Evolutionary conservation across 2,113 vertebrate species (phyloP), one percentile per base, ranked within the genome.

Genomic region (Gymnogyps californianus): DNA sequence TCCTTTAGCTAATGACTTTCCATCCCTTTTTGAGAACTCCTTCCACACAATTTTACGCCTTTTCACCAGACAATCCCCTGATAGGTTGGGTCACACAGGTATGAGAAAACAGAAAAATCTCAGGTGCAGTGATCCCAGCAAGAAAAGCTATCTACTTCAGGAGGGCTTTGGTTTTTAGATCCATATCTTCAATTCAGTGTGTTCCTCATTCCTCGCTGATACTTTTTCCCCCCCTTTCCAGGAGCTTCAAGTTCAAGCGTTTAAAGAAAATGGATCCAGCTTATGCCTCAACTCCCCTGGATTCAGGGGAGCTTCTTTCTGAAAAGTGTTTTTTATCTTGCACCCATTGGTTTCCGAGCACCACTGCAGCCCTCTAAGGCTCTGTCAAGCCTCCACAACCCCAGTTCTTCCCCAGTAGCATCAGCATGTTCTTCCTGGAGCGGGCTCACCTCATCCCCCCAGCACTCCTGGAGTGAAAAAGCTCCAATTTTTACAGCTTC

Each of bases 201-300:
- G 83, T 92, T 95, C 89, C 94, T 97, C 96, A 92, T 95, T 95
- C 92, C 83, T 94, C 76, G 54, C 70, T 34, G 69, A 95, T 61
- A 65, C 31, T 14, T 84, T 18, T 7, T 5, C 47, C n/a, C 21
- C 32, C 29, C 59, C 44, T 75, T 65, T 55, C 64, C 65, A 90
- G 65, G 34, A 95, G 81, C 80, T 92, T 93, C 65, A 61, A 80
- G 36, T 77, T 88, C 70, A 91, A 89, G 36, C 16, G 40, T 26
- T 89, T 66, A 66, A 77, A 90, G 36, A 40, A 72, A 93, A 85
- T 6, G 0, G 46, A 81, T 44, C 44, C 61, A 82, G 72, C 36
- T 46, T 40, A 36, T 46, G 22, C 55, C 82, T 64, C 2, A 1
- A 36, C 49, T 51, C 38, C 38, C 46, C 25, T 13, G 32, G 46